A percentile compares a stretch with the other conserved stretches of the same genome.
Conservation (phyloP, 2,113 vertebrate genomes). For the Picathartes gymnocephalus region DNA sequence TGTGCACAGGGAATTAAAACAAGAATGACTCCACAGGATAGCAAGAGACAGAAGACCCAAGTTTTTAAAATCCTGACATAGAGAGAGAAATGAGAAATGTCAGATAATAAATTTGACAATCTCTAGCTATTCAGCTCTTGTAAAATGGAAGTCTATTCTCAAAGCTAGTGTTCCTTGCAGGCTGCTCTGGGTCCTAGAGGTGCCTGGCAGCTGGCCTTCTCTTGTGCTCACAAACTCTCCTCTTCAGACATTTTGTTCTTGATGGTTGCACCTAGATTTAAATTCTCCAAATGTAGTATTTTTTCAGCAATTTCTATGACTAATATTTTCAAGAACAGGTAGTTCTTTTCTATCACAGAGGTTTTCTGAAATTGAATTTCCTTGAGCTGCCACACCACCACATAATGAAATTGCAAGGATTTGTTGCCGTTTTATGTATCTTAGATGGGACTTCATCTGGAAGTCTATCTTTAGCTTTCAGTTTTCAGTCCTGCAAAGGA, state of each 20-base stretch:
- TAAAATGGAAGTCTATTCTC: background rate
- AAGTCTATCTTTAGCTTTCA: background rate
- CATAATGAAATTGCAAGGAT: background rate
- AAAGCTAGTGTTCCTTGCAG: background rate
- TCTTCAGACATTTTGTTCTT: background rate
- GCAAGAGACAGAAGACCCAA: background rate
- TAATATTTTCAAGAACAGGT: background rate
- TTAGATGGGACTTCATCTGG: background rate
- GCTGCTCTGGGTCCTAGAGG: background rate
- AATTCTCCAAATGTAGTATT: background rate
- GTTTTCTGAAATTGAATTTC: background rate
- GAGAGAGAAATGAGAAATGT: background rate
- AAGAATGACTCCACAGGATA: background rate
- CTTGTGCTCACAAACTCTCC: background rate
- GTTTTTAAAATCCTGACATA: background rate
- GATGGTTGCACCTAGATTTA: background rate
- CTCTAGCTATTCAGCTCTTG: background rate
- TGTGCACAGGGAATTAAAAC: background rate
- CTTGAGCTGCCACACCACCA: background rate
- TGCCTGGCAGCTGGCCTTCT: background rate
- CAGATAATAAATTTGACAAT: background rate
- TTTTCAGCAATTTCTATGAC: background rate
- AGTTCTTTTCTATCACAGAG: background rate
- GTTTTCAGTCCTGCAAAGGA: background rate
- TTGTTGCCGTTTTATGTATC: background rate